Base-by-base conservation (phyloP, 2,888 invertebrate species). In the Pomacea canaliculata region DNA sequence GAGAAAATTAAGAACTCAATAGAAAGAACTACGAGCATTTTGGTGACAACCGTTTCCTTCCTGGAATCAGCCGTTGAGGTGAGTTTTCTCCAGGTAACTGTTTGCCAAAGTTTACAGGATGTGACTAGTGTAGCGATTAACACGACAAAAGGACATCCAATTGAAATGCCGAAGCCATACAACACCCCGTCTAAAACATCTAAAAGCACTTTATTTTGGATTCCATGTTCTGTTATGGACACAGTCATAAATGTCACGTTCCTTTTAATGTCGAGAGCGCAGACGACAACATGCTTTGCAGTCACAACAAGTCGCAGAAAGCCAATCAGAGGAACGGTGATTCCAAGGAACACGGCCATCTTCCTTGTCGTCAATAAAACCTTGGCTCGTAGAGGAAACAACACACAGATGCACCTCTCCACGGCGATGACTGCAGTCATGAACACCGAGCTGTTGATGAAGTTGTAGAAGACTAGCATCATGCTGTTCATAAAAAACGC, bases 11-110 rank as follows among this genome's bases (percentile, higher is more conserved):
- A 19, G 3, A 69, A 69, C 23, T 69, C 68, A 2, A 69, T 1
- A 51, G 51, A 69, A 46, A 69, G 7, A 69, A 19, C 19, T 51
- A 69, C 48, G 1, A 69, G 49, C 68, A 69, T 69, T 49, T 69
- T 69, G 49, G 49, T 69, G 16, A 67, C 67, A 10, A 16, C 67
- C 67, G 12, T 37, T 46, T 18, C 67, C 27, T 16, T 56, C 51
- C 16, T 56, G 1, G 7, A 56, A 56, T 56, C 7, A 7, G 51
- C 4, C 16, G 27, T 27, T 16, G 67, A 67, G 9, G 18, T 67
- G 5, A 16, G 7, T 4, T 46, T 67, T 19, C 68, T 48, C 68
- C 68, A 69, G 19, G 49, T 8, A 18, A 69, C 9, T 3, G 23
- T 48, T 9, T 49, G 49, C 19, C 23, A 51, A 7, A 69, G 49